A percentile compares a stretch with the other conserved stretches of the same genome.
These are phyloP conservation scores for Microctenopoma stevenorrisi DNA, from an alignment of 2,797 vertebrate species.

Conservation along the genomic window DNA sequence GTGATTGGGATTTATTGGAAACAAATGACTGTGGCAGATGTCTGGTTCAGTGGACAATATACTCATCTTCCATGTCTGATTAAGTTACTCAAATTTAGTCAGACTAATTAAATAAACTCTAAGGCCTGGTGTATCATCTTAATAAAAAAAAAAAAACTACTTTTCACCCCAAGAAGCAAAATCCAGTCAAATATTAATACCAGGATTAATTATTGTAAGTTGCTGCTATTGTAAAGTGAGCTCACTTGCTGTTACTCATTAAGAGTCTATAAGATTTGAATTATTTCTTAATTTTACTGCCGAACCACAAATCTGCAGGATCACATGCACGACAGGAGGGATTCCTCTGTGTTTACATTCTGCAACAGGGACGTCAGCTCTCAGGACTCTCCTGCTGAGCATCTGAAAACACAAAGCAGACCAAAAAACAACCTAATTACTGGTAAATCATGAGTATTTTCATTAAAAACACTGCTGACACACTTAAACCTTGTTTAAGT, in stretches of 20 bases:
- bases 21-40: conserved; percentile 41
- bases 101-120: conserved; percentile 31
- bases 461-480: neutral
- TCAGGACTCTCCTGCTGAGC: conserved; percentile 37
- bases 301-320: conserved; percentile 44
- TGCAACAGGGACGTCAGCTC: conserved; percentile 9
- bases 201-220: conserved; percentile 7
- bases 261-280: conserved; percentile 37
- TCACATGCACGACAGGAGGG: conserved; percentile 30
- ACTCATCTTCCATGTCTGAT: conserved; percentile 51
- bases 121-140: conserved; percentile 1
- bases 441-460: neutral
- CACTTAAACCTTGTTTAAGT: neutral
- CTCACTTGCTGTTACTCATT: conserved; percentile 26
- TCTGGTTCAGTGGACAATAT: conserved; percentile 39
- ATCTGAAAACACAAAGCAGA: conserved; percentile 32
- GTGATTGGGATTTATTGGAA: conserved; percentile 38
- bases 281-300: conserved; percentile 48
- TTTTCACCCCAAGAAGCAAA: too few species aligned
- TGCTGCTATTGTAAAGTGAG: conserved; percentile 23
- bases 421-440: neutral
- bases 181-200: conserved; percentile 1
- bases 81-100: conserved; percentile 23
- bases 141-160: neutral
- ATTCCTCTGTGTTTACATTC: conserved; percentile 36